Conservation (phyloP, 2,888 invertebrate species). For the Schrankia costaestrigalis region DNA sequence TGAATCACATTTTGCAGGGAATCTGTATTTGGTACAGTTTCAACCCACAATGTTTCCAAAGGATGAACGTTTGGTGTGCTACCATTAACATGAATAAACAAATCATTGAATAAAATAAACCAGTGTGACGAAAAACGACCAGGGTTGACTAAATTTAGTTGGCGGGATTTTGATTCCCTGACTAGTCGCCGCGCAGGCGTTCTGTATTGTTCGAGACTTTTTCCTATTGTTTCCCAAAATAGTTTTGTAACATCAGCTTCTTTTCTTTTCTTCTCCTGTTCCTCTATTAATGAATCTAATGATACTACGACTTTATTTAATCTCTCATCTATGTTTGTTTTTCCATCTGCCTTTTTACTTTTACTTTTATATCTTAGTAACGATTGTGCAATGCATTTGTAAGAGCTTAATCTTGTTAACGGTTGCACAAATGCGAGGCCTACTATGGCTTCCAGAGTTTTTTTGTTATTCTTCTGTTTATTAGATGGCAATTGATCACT, state of each 20-base stretch:
- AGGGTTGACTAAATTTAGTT: slow-evolving; percentile 84
- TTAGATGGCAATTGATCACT: slow-evolving; percentile 78
- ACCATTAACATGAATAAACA: slow-evolving; percentile 87
- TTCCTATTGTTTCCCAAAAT: slow-evolving; percentile 88
- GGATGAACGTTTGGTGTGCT: slow-evolving; percentile 84
- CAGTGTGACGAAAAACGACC: slow-evolving; percentile 88
- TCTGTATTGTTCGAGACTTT: slow-evolving; percentile 82
- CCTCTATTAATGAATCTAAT: slow-evolving; percentile 83
- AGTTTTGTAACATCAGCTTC: slow-evolving; percentile 85
- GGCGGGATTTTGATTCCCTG: slow-evolving; percentile 86
- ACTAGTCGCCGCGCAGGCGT: slow-evolving; percentile 86
- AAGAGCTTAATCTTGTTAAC: slow-evolving; percentile 81
- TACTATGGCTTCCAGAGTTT: slow-evolving; percentile 81
- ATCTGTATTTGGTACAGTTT: slow-evolving; percentile 84
- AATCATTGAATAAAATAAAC: slow-evolving; percentile 91
- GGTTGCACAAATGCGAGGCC: slow-evolving; percentile 82
- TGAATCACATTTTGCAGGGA: slow-evolving; percentile 83
- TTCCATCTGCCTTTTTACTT: slow-evolving; percentile 58
- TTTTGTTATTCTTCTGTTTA: slow-evolving; percentile 77
- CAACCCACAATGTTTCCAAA: slow-evolving; percentile 90
- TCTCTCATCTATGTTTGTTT: slow-evolving; percentile 74
- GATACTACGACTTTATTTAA: slow-evolving; percentile 81
- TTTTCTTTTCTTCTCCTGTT: slow-evolving; percentile 81
- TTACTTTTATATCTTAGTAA: slow-evolving; percentile 73
- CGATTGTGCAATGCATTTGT: slow-evolving; percentile 82